These are phyloP conservation scores for Parotia lawesii DNA, from an alignment of 2,113 vertebrate genomes.

Conservation along the genomic window DNA sequence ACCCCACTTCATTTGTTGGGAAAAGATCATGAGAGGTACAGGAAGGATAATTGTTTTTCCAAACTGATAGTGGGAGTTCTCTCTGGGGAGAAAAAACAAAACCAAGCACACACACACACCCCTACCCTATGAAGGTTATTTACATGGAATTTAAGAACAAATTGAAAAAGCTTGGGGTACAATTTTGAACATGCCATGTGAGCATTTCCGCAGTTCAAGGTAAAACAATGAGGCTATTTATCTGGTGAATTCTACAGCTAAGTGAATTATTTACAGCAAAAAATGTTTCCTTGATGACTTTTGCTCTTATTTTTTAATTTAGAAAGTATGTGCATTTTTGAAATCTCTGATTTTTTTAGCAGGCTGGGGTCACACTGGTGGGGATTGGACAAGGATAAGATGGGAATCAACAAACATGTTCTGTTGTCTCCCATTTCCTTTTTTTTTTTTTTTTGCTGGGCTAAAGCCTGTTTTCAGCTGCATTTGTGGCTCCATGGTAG, in stretches of 20 bases:
- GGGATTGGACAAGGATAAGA: background rate
- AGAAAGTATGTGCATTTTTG: background rate
- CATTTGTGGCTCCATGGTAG: background rate
- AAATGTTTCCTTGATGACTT: background rate
- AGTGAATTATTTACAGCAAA: background rate
- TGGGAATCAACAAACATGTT: background rate
- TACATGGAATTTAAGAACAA: background rate
- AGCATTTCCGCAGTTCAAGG: background rate
- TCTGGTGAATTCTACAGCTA: background rate
- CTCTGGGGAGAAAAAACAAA: background rate
- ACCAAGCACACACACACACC: background rate
- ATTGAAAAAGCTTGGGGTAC: background rate
- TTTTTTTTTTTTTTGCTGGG: background rate
- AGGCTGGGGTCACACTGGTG: background rate
- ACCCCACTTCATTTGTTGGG: background rate
- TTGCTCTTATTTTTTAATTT: background rate
- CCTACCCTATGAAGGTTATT: background rate
- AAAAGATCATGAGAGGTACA: background rate
- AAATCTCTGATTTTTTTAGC: background rate
- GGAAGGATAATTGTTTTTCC: conserved; percentile 20
- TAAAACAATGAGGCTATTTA: background rate
- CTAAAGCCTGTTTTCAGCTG: background rate
- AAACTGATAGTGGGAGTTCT: background rate
- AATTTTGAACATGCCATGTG: background rate
- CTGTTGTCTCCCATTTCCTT: background rate